Evolutionary conservation across 2,797 vertebrate species (phyloP).

Genomic region (Adelosebastes latens): DNA sequence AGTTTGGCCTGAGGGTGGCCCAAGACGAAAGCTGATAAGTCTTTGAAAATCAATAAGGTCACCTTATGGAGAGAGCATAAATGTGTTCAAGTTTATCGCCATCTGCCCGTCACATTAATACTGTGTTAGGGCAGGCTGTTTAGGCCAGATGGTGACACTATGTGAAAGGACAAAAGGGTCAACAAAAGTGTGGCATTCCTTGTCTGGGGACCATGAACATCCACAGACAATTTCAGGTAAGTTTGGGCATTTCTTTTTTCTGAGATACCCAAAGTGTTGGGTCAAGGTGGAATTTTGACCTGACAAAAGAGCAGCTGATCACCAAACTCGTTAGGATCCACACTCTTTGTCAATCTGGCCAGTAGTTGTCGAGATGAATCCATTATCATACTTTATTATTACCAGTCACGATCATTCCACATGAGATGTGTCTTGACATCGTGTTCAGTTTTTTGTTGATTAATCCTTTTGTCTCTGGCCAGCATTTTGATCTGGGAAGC

Average conservation of each 20-base stretch:
- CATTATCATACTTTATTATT: not conserved
- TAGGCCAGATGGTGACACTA: not conserved
- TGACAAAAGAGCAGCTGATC: not conserved
- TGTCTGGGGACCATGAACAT: not conserved
- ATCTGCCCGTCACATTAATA: not conserved
- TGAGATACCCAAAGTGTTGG: not conserved
- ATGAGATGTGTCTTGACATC: not conserved
- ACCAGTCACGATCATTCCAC: not conserved
- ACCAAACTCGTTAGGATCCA: not conserved
- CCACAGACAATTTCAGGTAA: not conserved
- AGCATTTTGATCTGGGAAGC: constrained; percentile 49
- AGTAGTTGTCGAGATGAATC: not conserved
- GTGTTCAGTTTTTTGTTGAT: constrained; percentile 38
- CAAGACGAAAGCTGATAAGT: not conserved
- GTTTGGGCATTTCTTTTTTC: not conserved
- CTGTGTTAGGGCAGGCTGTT: not conserved
- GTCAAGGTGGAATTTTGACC: not conserved
- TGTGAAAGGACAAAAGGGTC: not conserved
- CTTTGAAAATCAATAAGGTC: not conserved
- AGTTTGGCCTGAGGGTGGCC: not conserved
- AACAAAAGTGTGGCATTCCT: not conserved
- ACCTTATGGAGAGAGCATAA: not conserved
- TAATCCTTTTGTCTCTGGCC: constrained; percentile 47
- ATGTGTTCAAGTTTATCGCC: no score
- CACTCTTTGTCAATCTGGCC: not conserved